Percentiles rank a stretch among this genome's conserved stretches.
These are phyloP conservation scores for Conus canariensis DNA, from an alignment of 2,888 invertebrate species.

Conservation along the genomic window DNA sequence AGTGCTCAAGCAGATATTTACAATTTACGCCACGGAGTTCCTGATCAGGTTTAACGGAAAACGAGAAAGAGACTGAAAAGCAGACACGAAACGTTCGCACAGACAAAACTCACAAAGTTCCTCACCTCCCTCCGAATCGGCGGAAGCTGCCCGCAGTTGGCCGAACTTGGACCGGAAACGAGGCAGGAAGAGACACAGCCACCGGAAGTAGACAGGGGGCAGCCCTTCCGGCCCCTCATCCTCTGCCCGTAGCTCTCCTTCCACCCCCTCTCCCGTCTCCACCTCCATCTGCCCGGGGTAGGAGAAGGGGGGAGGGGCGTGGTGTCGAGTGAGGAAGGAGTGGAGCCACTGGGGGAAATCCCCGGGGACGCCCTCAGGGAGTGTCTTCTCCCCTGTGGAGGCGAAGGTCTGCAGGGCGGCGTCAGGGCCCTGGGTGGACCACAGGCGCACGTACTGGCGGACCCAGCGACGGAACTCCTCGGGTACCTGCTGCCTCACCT, in stretches of 20 bases:
- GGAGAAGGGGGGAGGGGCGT: not conserved
- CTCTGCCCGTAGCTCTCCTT: not conserved
- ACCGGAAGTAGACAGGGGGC: conserved; percentile 25
- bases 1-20: no score
- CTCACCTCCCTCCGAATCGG: not conserved
- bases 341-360: conserved; percentile 38
- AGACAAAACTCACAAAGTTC: not conserved
- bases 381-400: not conserved
- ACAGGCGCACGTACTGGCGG: conserved; percentile 26
- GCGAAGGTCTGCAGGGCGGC: not conserved
- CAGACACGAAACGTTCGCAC: not conserved
- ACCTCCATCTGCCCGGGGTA: not conserved
- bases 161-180: not conserved
- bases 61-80: not conserved
- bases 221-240: conserved; percentile 16
- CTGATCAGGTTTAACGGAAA: not conserved
- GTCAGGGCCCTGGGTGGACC: conserved; percentile 14
- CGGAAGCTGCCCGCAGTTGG: not conserved
- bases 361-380: conserved; percentile 13
- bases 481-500: conserved; percentile 33
- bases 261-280: not conserved
- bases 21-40: no score
- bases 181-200: conserved; percentile 24
- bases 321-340: not conserved
- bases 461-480: conserved; percentile 34